phyloP scores from a whole-genome alignment of 1,140 invertebrate genomes.

The Eulimnadia texana region DNA sequence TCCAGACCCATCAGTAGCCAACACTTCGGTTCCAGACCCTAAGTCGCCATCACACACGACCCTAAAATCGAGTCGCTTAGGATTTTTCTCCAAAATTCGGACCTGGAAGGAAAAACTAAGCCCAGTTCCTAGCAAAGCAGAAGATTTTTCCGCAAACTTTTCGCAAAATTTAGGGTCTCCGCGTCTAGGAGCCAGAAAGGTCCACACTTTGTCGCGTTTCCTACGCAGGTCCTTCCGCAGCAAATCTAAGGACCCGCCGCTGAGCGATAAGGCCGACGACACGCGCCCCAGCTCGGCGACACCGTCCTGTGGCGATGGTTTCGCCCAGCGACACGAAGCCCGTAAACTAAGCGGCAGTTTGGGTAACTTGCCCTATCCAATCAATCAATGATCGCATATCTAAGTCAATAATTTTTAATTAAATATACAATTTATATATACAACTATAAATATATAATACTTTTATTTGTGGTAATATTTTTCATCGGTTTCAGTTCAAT shows the following conservation, averaged over 20 bases:
- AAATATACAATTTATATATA: too few relatives aligned
- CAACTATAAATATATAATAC: too few relatives aligned
- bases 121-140: not conserved
- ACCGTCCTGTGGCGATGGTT: not conserved
- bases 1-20: not conserved
- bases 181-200: not conserved
- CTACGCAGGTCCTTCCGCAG: not conserved
- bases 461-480: too few relatives aligned
- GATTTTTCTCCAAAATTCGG: not conserved
- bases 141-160: not conserved
- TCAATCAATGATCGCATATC: not conserved
- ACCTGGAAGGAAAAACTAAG: slow-evolving; percentile 1
- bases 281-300: slow-evolving; percentile 1
- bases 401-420: too few relatives aligned
- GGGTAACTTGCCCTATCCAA: not conserved
- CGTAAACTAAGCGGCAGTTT: slow-evolving; percentile 8
- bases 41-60: not conserved
- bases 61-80: not conserved
- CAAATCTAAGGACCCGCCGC: not conserved
- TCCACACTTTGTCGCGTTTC: slow-evolving; percentile 5
- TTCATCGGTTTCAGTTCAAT: too few relatives aligned
- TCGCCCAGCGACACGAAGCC: not conserved
- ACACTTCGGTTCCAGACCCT: not conserved
- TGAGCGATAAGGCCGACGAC: not conserved
- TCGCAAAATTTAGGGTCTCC: not conserved